These are phyloP conservation scores for Leptopilina syphax DNA, from an alignment of 2,888 invertebrate genomes.

Conservation along the genomic window DNA sequence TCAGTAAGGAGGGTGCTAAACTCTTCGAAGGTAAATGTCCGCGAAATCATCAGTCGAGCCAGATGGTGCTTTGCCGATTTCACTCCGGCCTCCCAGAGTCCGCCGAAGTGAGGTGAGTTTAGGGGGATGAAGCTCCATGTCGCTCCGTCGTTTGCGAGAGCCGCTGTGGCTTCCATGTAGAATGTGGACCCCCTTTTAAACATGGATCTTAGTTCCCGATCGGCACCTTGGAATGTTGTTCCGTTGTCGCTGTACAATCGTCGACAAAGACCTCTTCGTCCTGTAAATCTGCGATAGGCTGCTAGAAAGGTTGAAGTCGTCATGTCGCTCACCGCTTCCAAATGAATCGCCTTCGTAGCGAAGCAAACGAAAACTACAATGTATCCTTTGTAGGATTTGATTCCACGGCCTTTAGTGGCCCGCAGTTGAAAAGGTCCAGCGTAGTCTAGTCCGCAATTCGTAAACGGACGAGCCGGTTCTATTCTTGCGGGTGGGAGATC, in stretches of 20 bases:
- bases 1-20: conserved; percentile 11
- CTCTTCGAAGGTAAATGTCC: conserved; percentile 22
- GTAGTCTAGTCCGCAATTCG: not conserved
- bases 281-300: conserved; percentile 43
- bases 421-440: not conserved
- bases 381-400: not conserved
- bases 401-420: not conserved
- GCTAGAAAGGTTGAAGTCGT: conserved; percentile 44
- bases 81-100: conserved; percentile 51
- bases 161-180: conserved; percentile 27
- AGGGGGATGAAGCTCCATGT: conserved; percentile 64
- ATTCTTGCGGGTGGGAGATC: conserved; percentile 41
- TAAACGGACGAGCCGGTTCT: conserved; percentile 41
- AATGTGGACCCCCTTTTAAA: conserved; percentile 38
- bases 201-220: conserved; percentile 40
- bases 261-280: conserved; percentile 44
- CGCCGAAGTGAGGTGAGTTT: conserved; percentile 53
- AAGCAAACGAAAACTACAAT: not conserved
- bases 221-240: conserved; percentile 41
- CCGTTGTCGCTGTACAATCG: conserved; percentile 40
- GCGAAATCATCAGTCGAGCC: not conserved
- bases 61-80: conserved; percentile 27
- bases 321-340: conserved; percentile 29
- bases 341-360: not conserved
- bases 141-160: conserved; percentile 43